Evolutionary conservation across 2,797 vertebrate species (phyloP), one percentile per base, ranked within the genome.

Genomic region (Poeciliopsis turneri): DNA sequence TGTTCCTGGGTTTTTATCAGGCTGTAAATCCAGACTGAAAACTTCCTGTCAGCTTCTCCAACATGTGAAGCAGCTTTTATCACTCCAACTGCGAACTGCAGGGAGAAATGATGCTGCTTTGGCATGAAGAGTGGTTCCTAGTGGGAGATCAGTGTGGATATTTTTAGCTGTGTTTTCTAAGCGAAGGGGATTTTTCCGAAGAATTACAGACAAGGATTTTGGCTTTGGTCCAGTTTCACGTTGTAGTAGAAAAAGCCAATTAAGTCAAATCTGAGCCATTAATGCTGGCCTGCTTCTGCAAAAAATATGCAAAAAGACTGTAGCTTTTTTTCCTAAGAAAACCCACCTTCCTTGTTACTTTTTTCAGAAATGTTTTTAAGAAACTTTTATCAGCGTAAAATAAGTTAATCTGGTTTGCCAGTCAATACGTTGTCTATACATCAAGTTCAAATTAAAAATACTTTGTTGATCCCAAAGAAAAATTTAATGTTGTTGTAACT

Each of bases 111-210:
- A 51, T 69, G 66, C 49, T 59, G 43, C 70, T 74, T n/a, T 76
- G 49, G 51, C 30, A n/a, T 10, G 23, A 71, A 3, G 64, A 80
- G 30, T 1, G 41, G 47, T 66, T 64, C 45, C 53, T 53, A 39
- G 3, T 55, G 64, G 55, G 71, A 77, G 66, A 64, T 45, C 1
- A 1, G 30, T 3, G 3, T 28, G 49, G 69, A 18, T 71, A 68
- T 83, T 80, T 84, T 61, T 77, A 80, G 7, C 41, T 8, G 41
- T 16, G 10, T 76, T 66, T 64, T 73, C 77, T 61, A 45, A 28
- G 33, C 5, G 46, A 41, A 72, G 45, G 46, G 71, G 68, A 70
- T 70, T 70, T 70, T 70, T 70, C 41, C 39, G 16, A 72, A 33
- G 46, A 49, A 23, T 12, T 51, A 13, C 28, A 49, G 45, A 33